Conservation (phyloP, 2,113 vertebrate genomes). For the Myrmecophaga tridactyla region DNA sequence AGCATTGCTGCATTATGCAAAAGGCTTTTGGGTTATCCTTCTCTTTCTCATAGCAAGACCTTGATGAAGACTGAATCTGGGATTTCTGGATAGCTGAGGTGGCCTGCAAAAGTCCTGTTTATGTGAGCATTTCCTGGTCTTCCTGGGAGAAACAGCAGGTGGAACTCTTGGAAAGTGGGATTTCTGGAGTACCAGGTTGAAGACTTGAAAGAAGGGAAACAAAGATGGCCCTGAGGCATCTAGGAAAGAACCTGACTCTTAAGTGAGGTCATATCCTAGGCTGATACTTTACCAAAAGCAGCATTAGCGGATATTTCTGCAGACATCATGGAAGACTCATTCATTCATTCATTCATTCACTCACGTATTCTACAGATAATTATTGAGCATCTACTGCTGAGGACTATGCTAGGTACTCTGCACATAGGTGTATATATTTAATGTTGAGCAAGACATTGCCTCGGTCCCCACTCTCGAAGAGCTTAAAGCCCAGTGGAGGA, state of each 20-base stretch:
- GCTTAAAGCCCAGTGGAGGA: neutral
- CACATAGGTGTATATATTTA: too few relatives aligned
- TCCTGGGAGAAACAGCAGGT: neutral
- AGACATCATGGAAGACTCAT: neutral
- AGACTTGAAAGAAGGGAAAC: neutral
- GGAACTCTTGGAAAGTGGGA: neutral
- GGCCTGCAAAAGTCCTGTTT: neutral
- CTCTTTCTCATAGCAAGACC: too few relatives aligned
- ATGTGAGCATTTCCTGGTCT: neutral
- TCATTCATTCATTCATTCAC: too few relatives aligned
- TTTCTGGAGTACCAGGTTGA: neutral
- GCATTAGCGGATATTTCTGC: neutral
- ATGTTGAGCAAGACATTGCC: neutral
- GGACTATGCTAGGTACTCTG: neutral
- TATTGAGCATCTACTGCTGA: neutral
- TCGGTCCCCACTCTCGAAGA: neutral
- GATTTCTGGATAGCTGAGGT: neutral
- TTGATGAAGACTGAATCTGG: too few relatives aligned
- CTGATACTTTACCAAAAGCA: neutral
- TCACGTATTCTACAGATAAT: neutral
- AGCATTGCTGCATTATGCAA: neutral
- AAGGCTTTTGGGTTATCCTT: neutral
- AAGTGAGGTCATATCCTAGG: neutral
- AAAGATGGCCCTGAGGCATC: accelerated
- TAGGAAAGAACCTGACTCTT: neutral